Percentiles rank a stretch among this genome's conserved stretches.
Evolutionary conservation across 2,888 invertebrate species (phyloP).

Genomic region (Himalopsyche kuldschensis): DNA sequence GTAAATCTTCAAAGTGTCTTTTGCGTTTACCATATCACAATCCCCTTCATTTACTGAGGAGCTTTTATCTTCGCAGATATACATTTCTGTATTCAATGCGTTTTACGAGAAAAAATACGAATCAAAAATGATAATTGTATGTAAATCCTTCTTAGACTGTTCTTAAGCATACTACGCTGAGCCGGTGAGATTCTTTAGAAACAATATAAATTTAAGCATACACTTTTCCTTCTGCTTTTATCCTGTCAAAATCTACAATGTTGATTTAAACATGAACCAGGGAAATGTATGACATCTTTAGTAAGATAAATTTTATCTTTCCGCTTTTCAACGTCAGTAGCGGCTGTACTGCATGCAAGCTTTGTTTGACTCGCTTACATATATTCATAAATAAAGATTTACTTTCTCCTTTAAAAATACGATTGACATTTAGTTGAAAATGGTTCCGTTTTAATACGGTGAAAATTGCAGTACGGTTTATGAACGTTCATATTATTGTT

Average conservation of each 20-base stretch:
- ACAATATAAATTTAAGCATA: slow-evolving; percentile 36
- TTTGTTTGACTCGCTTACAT: too few species aligned
- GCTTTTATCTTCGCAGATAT: slow-evolving; percentile 19
- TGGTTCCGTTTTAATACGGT: too few species aligned
- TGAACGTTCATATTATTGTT: too few species aligned
- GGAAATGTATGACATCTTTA: slow-evolving; percentile 35
- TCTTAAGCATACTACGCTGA: not conserved
- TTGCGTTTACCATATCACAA: slow-evolving; percentile 20
- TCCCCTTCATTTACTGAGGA: slow-evolving; percentile 5
- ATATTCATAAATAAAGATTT: too few species aligned
- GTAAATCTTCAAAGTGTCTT: slow-evolving; percentile 36
- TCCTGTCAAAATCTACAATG: slow-evolving; percentile 33
- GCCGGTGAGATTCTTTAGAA: slow-evolving; percentile 2
- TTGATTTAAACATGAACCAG: slow-evolving; percentile 40
- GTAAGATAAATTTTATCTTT: slow-evolving; percentile 31
- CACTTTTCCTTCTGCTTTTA: slow-evolving; percentile 7
- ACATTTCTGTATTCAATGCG: slow-evolving; percentile 10
- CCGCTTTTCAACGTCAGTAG: not conserved
- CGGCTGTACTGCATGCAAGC: too few species aligned
- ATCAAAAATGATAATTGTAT: slow-evolving; percentile 63
- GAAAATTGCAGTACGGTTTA: too few species aligned
- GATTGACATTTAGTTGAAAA: too few species aligned
- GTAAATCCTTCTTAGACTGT: slow-evolving; percentile 49
- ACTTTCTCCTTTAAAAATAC: too few species aligned
- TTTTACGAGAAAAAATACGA: slow-evolving; percentile 52